Evolutionary conservation across 2,113 vertebrate genomes (phyloP).

Genomic region (Centropus unirufus): DNA sequence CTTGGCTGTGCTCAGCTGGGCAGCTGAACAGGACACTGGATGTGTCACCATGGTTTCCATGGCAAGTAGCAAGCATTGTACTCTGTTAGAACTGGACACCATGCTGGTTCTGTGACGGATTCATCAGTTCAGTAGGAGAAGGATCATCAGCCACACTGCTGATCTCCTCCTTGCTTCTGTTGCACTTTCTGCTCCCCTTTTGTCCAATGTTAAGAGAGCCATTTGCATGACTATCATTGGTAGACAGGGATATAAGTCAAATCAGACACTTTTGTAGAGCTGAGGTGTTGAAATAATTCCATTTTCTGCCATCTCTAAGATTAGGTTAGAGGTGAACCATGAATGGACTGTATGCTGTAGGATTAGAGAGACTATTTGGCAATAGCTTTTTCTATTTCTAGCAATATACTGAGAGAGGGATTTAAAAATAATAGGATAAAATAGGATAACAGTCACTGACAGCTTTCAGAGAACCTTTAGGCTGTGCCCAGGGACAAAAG

Average conservation of each 20-base stretch:
- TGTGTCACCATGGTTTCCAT: not conserved
- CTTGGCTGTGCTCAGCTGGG: not conserved
- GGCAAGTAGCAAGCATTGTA: not conserved
- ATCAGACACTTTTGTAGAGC: not conserved
- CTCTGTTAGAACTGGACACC: not conserved
- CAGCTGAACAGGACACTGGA: not conserved
- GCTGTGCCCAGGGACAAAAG: not conserved
- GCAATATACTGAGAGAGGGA: slow-evolving; percentile 5
- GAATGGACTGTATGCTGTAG: slow-evolving; percentile 17
- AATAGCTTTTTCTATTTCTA: slow-evolving; percentile 54
- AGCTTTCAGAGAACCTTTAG: slow-evolving; percentile 21
- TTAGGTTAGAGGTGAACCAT: slow-evolving; percentile 25
- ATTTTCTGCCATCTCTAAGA: slow-evolving; percentile 22
- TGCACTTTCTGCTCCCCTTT: not conserved
- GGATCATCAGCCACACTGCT: not conserved
- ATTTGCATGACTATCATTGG: not conserved
- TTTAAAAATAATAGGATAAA: slow-evolving; percentile 64
- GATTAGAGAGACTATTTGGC: slow-evolving; percentile 31
- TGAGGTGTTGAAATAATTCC: not conserved
- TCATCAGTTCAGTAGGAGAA: not conserved
- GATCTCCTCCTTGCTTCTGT: not conserved
- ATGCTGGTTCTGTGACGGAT: not conserved
- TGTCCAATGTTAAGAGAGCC: not conserved
- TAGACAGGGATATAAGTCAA: not conserved
- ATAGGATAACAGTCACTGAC: slow-evolving; percentile 33